A percentile compares a stretch with the other conserved stretches of the same genome.
Conservation (phyloP, 2,113 vertebrate species). For the Eidolon helvum region DNA sequence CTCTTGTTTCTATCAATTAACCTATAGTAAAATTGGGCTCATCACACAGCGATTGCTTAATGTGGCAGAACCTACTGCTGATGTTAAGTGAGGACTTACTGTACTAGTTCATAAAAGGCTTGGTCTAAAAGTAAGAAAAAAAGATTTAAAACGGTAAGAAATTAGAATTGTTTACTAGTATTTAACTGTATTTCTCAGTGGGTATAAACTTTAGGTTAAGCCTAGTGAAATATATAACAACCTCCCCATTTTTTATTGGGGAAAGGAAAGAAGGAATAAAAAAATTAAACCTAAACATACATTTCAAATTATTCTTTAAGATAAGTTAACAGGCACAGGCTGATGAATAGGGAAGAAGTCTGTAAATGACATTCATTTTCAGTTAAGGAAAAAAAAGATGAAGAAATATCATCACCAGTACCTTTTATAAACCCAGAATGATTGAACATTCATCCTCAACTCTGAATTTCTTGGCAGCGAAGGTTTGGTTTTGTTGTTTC, state of each 20-base stretch:
- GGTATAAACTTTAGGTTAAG: background rate
- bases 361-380: background rate
- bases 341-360: background rate
- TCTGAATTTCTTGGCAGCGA: background rate
- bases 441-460: background rate
- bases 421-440: background rate
- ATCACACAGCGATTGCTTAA: background rate
- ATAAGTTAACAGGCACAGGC: background rate
- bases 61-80: background rate
- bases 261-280: background rate
- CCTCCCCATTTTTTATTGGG: background rate
- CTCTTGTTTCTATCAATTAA: background rate
- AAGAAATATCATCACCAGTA: background rate
- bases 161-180: background rate
- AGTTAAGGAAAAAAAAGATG: background rate
- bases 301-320: slow-evolving; percentile 24
- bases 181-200: slow-evolving; percentile 6
- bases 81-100: background rate
- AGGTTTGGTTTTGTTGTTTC: background rate
- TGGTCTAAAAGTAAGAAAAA: background rate
- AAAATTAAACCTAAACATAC: background rate
- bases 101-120: background rate
- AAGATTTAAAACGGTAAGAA: background rate
- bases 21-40: background rate
- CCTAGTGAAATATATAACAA: background rate